Evolutionary conservation across 2,888 invertebrate species (phyloP), one percentile per base, ranked within the genome.

Genomic region (Petrolisthes cinctipes): DNA sequence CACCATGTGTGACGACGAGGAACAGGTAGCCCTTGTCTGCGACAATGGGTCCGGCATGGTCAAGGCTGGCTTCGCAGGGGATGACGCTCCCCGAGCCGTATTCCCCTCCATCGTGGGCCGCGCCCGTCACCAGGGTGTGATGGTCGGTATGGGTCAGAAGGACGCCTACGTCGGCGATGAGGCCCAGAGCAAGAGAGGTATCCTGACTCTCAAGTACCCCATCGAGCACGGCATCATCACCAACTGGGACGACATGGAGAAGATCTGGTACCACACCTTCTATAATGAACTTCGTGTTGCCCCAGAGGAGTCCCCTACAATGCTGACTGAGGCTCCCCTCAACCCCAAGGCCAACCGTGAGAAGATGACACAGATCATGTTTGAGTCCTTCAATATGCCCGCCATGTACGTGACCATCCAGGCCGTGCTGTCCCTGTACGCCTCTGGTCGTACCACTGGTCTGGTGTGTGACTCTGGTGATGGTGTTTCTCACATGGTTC

Each of bases 211-310:
- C 87, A 94, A 94, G 91, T 94, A 94, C 92, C 94, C 94, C 90
- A 94, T 94, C 91, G 94, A 94, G 91, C 94, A 94, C 92, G 94
- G 94, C 90, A 93, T 92, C 91, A 93, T 94, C 91, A 98, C 98
- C 93, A 98, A 98, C 95, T 98, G 98, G 98, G 98, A 98, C 92
- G 98, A 98, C 92, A 98, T 98, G 98, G 98, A 98, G 94, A 98
- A 98, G 94, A 98, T 98, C 94, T 98, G 98, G 98, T 98, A 98
- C 94, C 98, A 98, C 94, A 98, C 98, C 92, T 98, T 98, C 95
- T 98, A 98, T 96, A 98, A 98, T 93, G 97, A 98, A 94, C 95
- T 98, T 93, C 96, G 98, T 94, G 98, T 98, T 85, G 98, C 87
- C 98, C 98, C 91, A 68, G 97, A 98, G 94, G 97, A 98, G 94